A percentile compares a stretch with the other conserved stretches of the same genome.
Conservation (phyloP, 2,797 vertebrate genomes). For the Chromis chromis region DNA sequence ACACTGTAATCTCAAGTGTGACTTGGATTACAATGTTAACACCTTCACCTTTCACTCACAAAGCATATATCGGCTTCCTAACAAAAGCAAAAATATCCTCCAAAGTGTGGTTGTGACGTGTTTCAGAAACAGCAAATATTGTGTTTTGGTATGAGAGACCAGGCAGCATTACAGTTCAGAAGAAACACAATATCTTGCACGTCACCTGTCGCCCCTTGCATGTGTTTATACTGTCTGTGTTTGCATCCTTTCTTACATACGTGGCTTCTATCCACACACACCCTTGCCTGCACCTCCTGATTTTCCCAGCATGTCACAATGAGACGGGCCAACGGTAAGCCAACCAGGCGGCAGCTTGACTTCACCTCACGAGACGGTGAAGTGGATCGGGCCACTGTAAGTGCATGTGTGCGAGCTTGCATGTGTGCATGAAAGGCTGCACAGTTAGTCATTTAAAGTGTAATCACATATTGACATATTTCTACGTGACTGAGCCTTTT, state of each 20-base stretch:
- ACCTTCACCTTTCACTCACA: constrained; percentile 14
- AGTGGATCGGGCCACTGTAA: constrained; percentile 89
- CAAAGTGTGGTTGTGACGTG: not conserved
- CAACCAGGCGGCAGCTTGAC: constrained; percentile 86
- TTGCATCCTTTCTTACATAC: constrained; percentile 64
- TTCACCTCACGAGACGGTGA: constrained; percentile 86
- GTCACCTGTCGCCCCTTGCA: constrained; percentile 55
- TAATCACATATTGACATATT: not conserved
- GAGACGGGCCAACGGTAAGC: constrained; percentile 83
- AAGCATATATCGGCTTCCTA: constrained; percentile 17
- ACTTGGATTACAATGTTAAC: constrained; percentile 52
- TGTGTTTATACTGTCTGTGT: constrained; percentile 72
- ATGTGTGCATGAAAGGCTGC: constrained; percentile 20
- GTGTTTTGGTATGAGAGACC: too few species aligned
- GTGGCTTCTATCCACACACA: constrained; percentile 56
- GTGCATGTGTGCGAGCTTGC: constrained; percentile 74
- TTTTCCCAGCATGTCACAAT: constrained; percentile 87
- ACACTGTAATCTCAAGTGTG: constrained; percentile 50
- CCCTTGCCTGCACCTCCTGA: constrained; percentile 65
- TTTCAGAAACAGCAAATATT: too few species aligned
- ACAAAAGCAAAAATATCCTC: constrained; percentile 26
- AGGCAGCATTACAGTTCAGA: too few species aligned
- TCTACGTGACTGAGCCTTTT: not conserved
- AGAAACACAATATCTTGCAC: constrained; percentile 32
- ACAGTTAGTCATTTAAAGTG: not conserved